Evolutionary conservation across 1,140 invertebrate species (phyloP), one percentile per base, ranked within the genome.

Genomic region (Drosophila ogumai): DNA sequence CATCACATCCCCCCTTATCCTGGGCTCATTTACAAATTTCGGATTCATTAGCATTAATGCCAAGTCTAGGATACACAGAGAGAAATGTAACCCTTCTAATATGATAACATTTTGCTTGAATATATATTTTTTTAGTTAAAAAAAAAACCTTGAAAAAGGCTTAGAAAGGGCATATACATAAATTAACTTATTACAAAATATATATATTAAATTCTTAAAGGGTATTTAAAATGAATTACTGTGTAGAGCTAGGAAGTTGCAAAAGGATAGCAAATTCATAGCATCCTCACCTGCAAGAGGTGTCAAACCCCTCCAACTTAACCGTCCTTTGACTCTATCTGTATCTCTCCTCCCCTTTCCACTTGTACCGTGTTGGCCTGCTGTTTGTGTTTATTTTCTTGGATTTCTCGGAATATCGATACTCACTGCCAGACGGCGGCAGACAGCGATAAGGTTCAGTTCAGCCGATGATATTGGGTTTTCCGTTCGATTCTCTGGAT

Each of bases 11-110:
- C 34, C 28, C 10, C 44, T 46, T 32, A n/a, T 50, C 49, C 38
- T 59, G 54, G 77, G 63, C 75, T 87, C 84, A 81, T 87, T 87
- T 87, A 87, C 75, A 85, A 81, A 87, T 87, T 79, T 76, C 54
- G 65, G 66, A 65, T 76, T 86, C 79, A 86, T 86, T 86, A 79
- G 79, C 79, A 87, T 86, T 81, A 86, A 75, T 75, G 71, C 69
- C 71, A 66, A 82, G 75, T 86, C 56, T 63, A 60, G 7, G 32
- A 6, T 40, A 19, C 59, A 58, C 56, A 19, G 25, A 31, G 12
- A 17, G 5, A 43, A 13, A 1, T 13, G 12, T 10, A 28, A 44
- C 0, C 1, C 6, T 7, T 47, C 25, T 25, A 3, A 15, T 25
- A 15, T 6, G 15, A 25, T 15, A 8, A 15, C 0, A 13, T 3